Base-by-base conservation (phyloP, 2,797 vertebrate genomes). In the Mallotus villosus region DNA sequence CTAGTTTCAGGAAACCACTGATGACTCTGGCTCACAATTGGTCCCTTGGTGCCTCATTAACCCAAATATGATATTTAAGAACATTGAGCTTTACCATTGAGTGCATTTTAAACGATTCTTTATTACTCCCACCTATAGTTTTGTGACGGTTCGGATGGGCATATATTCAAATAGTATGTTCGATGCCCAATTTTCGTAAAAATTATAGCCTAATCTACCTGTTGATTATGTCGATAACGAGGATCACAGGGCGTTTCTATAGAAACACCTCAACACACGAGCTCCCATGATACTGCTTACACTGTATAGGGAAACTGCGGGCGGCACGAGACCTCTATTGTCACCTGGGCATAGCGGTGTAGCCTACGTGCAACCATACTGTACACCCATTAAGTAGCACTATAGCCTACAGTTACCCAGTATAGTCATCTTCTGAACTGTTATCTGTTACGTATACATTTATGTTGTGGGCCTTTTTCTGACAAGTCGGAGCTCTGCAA, bases 11-110 rank as follows among this genome's bases (percentile, higher is more conserved):
- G 79, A 75, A n/a, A n/a, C 77, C 82, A 79, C 70, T 65, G 19
- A 75, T 63, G 78, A 75, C 74, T 60, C 53, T 12, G 46, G 34
- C 64, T 76, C 82, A 62, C 82, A 82, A 63, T 60, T 34, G 78
- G 81, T 90, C 92, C 90, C 92, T 27, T 67, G 87, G 79, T 82
- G 77, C 86, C 90, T 84, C 89, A 93, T 94, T 94, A 94, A 79
- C 73, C 70, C 51, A 63, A 67, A 58, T 55, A 17, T 55, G 5
- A 55, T 17, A n/a, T 55, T 55, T n/a, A 4, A 19, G 51, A 55
- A n/a, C 32, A 34, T n/a, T 55, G 19, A 55, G 51, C 16, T 55
- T 55, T n/a, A 55, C 51, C 51, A 17, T n/a, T 55, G 51, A 55
- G 51, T 55, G 51, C 51, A 5, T 55, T 55, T 17, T n/a, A n/a